These are phyloP conservation scores for Noturus placidus DNA, from an alignment of 2,113 vertebrate species.

Conservation along the genomic window DNA sequence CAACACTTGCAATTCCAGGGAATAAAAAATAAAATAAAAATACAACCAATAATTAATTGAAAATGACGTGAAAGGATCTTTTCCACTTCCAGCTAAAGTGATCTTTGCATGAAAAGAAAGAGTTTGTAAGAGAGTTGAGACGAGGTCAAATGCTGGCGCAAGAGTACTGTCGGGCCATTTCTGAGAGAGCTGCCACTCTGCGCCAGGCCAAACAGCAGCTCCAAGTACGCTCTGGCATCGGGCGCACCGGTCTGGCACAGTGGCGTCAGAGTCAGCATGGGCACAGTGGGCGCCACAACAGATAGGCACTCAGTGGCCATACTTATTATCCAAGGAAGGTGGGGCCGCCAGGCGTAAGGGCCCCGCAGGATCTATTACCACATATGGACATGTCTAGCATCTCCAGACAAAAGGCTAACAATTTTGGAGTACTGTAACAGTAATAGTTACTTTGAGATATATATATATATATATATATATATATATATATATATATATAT, in stretches of 20 bases:
- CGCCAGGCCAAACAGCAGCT: slow-evolving; percentile 57
- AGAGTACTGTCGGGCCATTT: slow-evolving; percentile 70
- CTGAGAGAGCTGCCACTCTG: slow-evolving; percentile 66
- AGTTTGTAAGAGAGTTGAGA: slow-evolving; percentile 58
- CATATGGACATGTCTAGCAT: slow-evolving; percentile 48
- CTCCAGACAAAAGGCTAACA: slow-evolving; percentile 69
- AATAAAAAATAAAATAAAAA: slow-evolving; percentile 47
- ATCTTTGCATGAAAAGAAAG: slow-evolving; percentile 69
- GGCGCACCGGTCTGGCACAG: slow-evolving; percentile 57
- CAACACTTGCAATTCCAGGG: slow-evolving; percentile 66
- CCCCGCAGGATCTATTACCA: slow-evolving; percentile 63
- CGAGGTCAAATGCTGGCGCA: slow-evolving; percentile 72
- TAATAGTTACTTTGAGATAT: slow-evolving; percentile 73
- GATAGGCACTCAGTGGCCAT: slow-evolving; percentile 79
- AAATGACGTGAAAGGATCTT: slow-evolving; percentile 50
- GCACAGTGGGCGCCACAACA: slow-evolving; percentile 64
- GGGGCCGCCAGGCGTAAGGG: slow-evolving; percentile 52
- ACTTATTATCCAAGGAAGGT: slow-evolving; percentile 68
- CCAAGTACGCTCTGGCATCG: slow-evolving; percentile 43
- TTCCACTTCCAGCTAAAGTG: slow-evolving; percentile 72
- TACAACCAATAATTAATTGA: slow-evolving; percentile 15
- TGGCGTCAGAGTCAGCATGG: slow-evolving; percentile 65
- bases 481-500: slow-evolving; percentile 55
- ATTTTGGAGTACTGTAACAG: slow-evolving; percentile 74
- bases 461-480: slow-evolving; percentile 56